These are phyloP conservation scores for Naja naja DNA, from an alignment of 2,113 vertebrate species.

Conservation along the genomic window DNA sequence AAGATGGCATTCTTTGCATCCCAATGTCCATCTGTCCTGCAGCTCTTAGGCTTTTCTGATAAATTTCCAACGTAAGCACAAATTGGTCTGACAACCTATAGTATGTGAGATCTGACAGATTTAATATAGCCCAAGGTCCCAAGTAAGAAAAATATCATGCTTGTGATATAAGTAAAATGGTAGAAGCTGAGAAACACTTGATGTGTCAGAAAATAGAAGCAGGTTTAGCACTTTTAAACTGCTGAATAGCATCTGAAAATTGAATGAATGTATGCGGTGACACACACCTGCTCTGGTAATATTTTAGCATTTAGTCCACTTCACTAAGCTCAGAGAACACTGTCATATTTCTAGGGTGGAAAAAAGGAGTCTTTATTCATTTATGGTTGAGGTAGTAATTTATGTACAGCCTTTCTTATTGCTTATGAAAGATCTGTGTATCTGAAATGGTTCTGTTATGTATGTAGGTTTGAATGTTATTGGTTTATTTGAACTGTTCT, in stretches of 20 bases:
- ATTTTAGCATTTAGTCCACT: not conserved
- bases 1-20: constrained; percentile 33
- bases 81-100: not conserved
- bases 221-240: not conserved
- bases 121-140: constrained; percentile 10
- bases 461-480: no score
- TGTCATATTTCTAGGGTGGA: not conserved
- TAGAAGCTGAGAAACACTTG: constrained; percentile 6
- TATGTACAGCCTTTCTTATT: not conserved
- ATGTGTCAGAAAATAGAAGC: not conserved
- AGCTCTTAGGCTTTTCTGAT: not conserved
- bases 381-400: not conserved
- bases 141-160: constrained; percentile 9
- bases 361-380: not conserved
- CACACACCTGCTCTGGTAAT: not conserved
- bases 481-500: no score
- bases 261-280: not conserved
- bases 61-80: constrained; percentile 3
- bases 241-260: not conserved
- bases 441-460: not conserved
- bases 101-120: not conserved
- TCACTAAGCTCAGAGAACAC: not conserved
- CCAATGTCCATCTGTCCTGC: constrained; percentile 1
- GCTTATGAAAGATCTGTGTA: not conserved
- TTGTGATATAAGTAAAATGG: fast-evolving